These are phyloP conservation scores for Ectemnius cavifrons DNA, from an alignment of 2,888 invertebrate species.

Conservation along the genomic window DNA sequence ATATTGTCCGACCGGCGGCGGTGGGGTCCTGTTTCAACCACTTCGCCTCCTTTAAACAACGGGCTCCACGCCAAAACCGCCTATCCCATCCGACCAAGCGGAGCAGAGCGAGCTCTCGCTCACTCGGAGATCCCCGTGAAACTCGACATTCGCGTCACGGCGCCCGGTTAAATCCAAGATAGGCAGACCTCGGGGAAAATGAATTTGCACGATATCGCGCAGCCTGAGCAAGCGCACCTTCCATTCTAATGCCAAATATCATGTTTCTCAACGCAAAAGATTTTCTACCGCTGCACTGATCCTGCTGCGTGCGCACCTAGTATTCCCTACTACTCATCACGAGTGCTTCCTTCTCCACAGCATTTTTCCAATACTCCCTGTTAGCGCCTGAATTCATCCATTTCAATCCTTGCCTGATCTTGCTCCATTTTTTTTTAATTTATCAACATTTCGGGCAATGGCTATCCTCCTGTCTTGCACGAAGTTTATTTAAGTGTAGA, in stretches of 20 bases:
- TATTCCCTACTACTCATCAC: background rate
- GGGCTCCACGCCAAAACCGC: slow-evolving; percentile 55
- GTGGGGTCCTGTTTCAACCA: slow-evolving; percentile 54
- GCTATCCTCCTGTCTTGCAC: no score
- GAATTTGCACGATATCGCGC: slow-evolving; percentile 51
- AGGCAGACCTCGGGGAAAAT: slow-evolving; percentile 48
- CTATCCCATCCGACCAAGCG: slow-evolving; percentile 34
- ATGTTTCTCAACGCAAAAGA: slow-evolving; percentile 21
- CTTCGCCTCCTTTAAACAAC: slow-evolving; percentile 55
- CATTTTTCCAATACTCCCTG: no score
- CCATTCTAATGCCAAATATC: slow-evolving; percentile 15
- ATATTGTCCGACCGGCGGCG: slow-evolving; percentile 54
- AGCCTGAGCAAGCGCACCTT: slow-evolving; percentile 14
- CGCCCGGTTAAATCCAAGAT: slow-evolving; percentile 54
- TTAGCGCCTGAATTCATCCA: no score
- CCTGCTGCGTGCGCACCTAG: background rate
- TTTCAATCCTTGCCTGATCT: no score
- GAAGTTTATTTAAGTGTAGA: no score
- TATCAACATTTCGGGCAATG: no score
- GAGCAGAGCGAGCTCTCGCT: slow-evolving; percentile 2
- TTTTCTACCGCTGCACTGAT: slow-evolving; percentile 11
- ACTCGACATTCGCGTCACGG: slow-evolving; percentile 54
- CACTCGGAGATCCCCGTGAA: slow-evolving; percentile 32
- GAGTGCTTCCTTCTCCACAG: no score
- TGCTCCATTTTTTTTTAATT: no score